Conservation (phyloP, 2,888 invertebrate genomes). For the Tethea ocularis region DNA sequence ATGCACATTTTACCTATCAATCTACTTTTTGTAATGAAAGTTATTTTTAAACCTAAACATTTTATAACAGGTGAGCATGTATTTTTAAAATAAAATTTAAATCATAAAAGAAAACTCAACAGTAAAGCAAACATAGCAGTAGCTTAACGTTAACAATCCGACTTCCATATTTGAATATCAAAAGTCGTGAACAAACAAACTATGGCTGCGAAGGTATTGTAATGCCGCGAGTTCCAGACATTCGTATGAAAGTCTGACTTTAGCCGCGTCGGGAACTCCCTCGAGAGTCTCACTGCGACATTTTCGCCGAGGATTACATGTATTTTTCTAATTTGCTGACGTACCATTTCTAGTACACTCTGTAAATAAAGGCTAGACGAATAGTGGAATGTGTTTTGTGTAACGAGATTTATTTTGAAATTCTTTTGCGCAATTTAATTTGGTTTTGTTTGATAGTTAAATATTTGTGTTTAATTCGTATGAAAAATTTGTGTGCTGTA, state of each 20-base stretch:
- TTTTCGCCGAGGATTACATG: background rate
- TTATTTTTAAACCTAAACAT: too few species aligned
- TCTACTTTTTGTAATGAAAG: too few species aligned
- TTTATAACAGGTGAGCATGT: background rate
- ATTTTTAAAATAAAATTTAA: conserved; percentile 1
- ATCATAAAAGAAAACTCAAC: background rate
- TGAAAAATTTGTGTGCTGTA: too few species aligned
- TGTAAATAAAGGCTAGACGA: too few species aligned
- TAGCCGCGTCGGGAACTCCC: background rate
- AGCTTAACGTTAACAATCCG: conserved; percentile 3
- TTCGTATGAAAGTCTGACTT: conserved; percentile 1
- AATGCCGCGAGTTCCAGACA: conserved; percentile 3
- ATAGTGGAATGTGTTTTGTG: too few species aligned
- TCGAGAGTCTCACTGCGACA: background rate
- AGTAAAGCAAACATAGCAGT: background rate
- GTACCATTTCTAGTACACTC: background rate
- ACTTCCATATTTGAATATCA: conserved; percentile 20
- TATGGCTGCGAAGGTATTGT: conserved; percentile 1
- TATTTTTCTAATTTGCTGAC: background rate
- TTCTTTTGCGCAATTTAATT: too few species aligned
- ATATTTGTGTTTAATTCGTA: too few species aligned
- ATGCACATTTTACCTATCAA: too few species aligned
- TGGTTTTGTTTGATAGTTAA: too few species aligned
- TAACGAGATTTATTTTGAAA: too few species aligned
- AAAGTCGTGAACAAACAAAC: conserved; percentile 17